Conservation (phyloP, 2,797 vertebrate species). For the Sarcophilus harrisii region DNA sequence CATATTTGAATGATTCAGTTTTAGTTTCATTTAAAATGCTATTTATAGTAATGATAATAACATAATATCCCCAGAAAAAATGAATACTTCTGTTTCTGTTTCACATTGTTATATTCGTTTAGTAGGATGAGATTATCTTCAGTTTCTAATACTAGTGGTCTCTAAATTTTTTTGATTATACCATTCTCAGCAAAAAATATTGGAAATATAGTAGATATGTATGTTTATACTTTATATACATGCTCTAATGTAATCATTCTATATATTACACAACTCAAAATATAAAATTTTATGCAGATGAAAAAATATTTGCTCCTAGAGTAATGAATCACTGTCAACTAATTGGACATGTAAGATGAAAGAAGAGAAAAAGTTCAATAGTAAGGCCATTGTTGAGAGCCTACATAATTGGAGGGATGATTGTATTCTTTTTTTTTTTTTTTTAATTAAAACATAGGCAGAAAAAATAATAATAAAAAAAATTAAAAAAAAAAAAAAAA, state of each 20-base stretch:
- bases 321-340: neutral
- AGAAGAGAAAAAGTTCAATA: neutral
- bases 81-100: neutral
- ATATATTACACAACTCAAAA: neutral
- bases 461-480: no score
- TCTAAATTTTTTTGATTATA: neutral
- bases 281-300: neutral
- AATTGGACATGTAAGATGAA: neutral
- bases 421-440: neutral
- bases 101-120: neutral
- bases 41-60: neutral
- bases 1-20: neutral
- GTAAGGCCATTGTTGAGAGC: neutral
- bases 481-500: no score
- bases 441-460: no score
- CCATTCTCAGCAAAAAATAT: neutral
- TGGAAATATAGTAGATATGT: neutral
- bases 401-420: neutral
- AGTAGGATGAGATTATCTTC: neutral
- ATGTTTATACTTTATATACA: neutral
- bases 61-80: neutral
- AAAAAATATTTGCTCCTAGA: neutral
- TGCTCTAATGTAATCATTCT: neutral
- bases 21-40: neutral
- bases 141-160: neutral